Conservation (phyloP, 2,888 invertebrate species). For the Nomada flava region DNA sequence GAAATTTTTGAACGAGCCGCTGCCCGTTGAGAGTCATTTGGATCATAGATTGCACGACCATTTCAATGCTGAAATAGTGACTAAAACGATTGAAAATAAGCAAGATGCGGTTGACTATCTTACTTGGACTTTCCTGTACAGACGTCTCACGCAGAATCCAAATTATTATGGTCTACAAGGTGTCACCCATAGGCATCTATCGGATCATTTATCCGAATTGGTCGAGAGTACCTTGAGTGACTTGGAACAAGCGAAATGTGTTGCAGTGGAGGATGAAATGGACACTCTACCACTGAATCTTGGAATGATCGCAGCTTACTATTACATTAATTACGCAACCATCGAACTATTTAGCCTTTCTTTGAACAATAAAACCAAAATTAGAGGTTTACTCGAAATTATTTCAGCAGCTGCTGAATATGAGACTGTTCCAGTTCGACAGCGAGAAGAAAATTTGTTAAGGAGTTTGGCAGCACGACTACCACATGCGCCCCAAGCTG, state of each 20-base stretch:
- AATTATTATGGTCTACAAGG: conserved; percentile 99
- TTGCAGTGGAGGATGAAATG: conserved; percentile 99
- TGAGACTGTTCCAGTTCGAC: conserved; percentile 96
- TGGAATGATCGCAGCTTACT: conserved; percentile 99
- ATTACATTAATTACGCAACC: conserved; percentile 99
- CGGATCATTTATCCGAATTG: conserved; percentile 98
- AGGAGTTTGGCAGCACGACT: conserved; percentile 88
- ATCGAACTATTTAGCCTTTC: conserved; percentile 99
- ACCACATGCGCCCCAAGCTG: conserved; percentile 84
- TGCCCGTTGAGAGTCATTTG: conserved; percentile 98
- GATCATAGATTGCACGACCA: conserved; percentile 99
- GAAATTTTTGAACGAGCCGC: conserved; percentile 98
- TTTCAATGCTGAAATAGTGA: conserved; percentile 99
- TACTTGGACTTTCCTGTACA: conserved; percentile 99
- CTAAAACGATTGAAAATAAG: conserved; percentile 99
- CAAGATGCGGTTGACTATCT: conserved; percentile 99
- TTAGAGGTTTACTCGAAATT: conserved; percentile 98
- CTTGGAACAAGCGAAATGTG: conserved; percentile 98
- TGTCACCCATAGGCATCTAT: conserved; percentile 97
- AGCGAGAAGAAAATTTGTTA: conserved; percentile 96
- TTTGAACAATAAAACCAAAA: conserved; percentile 98
- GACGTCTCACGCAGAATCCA: conserved; percentile 98
- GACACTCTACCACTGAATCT: conserved; percentile 98
- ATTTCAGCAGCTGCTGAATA: conserved; percentile 99
- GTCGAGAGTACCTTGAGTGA: conserved; percentile 98